phyloP scores from a whole-genome alignment of 2,113 vertebrate species.

The Mobula hypostoma region DNA sequence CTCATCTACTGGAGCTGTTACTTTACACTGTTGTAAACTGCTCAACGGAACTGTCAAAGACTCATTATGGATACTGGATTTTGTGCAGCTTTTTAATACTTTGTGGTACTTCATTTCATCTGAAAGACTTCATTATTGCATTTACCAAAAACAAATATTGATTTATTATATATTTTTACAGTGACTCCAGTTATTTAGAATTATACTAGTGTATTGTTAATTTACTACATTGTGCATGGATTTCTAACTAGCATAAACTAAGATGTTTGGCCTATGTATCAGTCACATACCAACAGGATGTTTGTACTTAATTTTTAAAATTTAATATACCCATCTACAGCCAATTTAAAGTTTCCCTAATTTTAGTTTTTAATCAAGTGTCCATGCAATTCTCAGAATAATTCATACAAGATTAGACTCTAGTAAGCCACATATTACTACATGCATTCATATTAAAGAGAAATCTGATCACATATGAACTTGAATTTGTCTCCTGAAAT shows the following conservation, averaged over 20 bases:
- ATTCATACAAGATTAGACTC: background rate
- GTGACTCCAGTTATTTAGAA: background rate
- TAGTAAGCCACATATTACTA: background rate
- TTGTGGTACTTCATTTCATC: background rate
- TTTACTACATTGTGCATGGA: background rate
- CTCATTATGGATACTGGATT: background rate
- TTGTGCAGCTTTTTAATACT: background rate
- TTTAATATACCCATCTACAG: background rate
- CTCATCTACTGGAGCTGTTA: background rate
- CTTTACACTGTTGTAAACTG: too few species aligned
- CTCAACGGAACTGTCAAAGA: background rate
- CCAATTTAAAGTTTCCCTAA: too few species aligned
- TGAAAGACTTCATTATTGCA: too few species aligned
- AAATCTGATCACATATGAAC: background rate
- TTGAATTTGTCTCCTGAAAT: background rate
- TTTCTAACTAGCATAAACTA: background rate
- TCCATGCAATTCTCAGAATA: background rate
- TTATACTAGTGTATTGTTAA: background rate
- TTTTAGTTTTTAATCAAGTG: too few species aligned
- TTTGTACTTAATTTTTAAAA: background rate
- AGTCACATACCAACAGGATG: background rate
- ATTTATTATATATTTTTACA: too few species aligned
- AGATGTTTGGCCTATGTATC: background rate
- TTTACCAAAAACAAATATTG: too few species aligned
- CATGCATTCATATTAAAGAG: background rate